These are phyloP conservation scores for Belgica antarctica DNA, from an alignment of 2,888 invertebrate species.

Conservation along the genomic window DNA sequence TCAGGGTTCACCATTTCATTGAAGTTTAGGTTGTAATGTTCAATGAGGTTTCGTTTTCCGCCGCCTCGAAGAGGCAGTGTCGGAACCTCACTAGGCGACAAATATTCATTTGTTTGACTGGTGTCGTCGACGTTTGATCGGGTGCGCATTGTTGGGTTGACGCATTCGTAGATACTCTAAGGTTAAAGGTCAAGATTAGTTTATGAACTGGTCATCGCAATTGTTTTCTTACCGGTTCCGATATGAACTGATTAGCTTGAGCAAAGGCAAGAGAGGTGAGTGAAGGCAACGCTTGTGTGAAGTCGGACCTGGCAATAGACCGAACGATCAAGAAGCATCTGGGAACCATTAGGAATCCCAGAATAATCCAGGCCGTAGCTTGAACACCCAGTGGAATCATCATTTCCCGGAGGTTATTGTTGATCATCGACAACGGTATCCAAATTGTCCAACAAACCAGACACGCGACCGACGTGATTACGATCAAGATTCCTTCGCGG, in stretches of 20 bases:
- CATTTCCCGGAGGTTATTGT: constrained; percentile 60
- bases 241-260: constrained; percentile 55
- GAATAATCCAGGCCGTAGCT: constrained; percentile 62
- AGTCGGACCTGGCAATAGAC: constrained; percentile 62
- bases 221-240: constrained; percentile 53
- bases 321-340: constrained; percentile 67
- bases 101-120: constrained; percentile 37
- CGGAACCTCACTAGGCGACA: constrained; percentile 55
- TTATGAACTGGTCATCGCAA: too few relatives aligned
- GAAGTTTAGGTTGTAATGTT: constrained; percentile 40
- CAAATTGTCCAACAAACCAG: constrained; percentile 63
- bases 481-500: constrained; percentile 62
- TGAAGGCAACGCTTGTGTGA: constrained; percentile 59
- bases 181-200: background rate
- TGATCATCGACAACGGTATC: constrained; percentile 59
- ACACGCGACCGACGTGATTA: constrained; percentile 59
- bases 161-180: constrained; percentile 61
- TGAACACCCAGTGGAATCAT: constrained; percentile 63
- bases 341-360: constrained; percentile 66
- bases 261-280: constrained; percentile 54
- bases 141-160: constrained; percentile 57
- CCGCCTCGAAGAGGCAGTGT: constrained; percentile 53
- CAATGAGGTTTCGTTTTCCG: constrained; percentile 32
- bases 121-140: constrained; percentile 31
- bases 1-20: constrained; percentile 49